phyloP scores from a whole-genome alignment of 2,797 vertebrate genomes.

The Labeo calbasu region DNA sequence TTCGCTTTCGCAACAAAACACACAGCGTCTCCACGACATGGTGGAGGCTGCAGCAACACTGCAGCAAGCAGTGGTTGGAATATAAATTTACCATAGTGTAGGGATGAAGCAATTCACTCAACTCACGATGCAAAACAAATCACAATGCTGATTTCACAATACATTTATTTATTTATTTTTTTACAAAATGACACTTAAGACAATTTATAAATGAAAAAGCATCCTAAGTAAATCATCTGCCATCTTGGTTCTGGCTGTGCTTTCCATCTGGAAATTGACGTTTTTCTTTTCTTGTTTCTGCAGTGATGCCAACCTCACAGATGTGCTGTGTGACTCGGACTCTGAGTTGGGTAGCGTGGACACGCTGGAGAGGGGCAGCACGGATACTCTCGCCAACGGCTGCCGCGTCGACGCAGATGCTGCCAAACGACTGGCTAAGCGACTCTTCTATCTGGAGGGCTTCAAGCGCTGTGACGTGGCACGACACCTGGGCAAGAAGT shows the following conservation, averaged over 20 bases:
- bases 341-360: constrained; percentile 90
- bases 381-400: constrained; percentile 89
- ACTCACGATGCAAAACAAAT: no score
- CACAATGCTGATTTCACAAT: no score
- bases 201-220: no score
- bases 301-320: constrained; percentile 91
- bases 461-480: constrained; percentile 97
- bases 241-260: neutral
- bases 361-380: constrained; percentile 84
- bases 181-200: no score
- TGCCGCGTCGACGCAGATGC: constrained; percentile 88
- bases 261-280: neutral
- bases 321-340: constrained; percentile 88
- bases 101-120: no score
- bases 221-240: no score
- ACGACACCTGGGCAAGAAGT: constrained; percentile 96
- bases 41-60: no score
- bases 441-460: constrained; percentile 92
- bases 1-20: no score
- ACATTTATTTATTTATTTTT: no score
- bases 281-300: constrained; percentile 33
- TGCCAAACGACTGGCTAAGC: constrained; percentile 91
- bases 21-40: no score
- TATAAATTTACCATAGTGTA: no score
- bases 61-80: no score